Percentiles rank a stretch among this genome's conserved stretches.
Conservation (phyloP, 2,888 invertebrate genomes). For the Merodon equestris region DNA sequence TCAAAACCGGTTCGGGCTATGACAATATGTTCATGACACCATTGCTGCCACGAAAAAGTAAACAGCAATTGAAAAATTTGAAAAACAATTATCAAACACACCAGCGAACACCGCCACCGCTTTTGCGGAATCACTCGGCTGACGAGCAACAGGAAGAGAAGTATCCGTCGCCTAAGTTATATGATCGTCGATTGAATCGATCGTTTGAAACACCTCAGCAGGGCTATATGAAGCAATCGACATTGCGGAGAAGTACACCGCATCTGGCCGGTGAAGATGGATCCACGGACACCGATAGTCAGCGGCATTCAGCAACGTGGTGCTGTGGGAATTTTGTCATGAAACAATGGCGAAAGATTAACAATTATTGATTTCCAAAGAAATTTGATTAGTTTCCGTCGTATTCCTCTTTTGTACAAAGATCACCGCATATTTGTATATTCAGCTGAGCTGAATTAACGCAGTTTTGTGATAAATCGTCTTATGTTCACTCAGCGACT, state of each 20-base stretch:
- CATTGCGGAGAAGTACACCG: slow-evolving; percentile 77
- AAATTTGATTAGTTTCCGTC: slow-evolving; percentile 49
- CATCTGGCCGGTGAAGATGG: slow-evolving; percentile 73
- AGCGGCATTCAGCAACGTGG: slow-evolving; percentile 81
- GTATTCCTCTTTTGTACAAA: not conserved
- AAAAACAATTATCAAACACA: slow-evolving; percentile 70
- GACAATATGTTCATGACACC: slow-evolving; percentile 78
- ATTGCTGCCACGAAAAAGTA: slow-evolving; percentile 77
- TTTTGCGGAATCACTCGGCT: slow-evolving; percentile 70
- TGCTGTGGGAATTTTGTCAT: slow-evolving; percentile 89
- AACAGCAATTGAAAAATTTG: slow-evolving; percentile 71
- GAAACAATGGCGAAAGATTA: slow-evolving; percentile 87
- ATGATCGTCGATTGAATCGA: slow-evolving; percentile 78
- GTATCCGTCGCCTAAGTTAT: slow-evolving; percentile 75
- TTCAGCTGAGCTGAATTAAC: slow-evolving; percentile 3
- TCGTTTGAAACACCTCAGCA: slow-evolving; percentile 78
- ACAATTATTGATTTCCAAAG: slow-evolving; percentile 82
- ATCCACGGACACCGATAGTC: slow-evolving; percentile 69
- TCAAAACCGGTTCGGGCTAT: slow-evolving; percentile 78
- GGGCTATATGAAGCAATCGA: slow-evolving; percentile 75
- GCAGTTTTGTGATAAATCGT: not conserved
- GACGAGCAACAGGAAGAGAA: slow-evolving; percentile 66
- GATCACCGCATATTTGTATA: not conserved
- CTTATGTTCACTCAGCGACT: too few species aligned
- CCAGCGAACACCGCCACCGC: slow-evolving; percentile 66